Evolutionary conservation across 2,797 vertebrate species (phyloP).

Genomic region (Astyanax mexicanus): DNA sequence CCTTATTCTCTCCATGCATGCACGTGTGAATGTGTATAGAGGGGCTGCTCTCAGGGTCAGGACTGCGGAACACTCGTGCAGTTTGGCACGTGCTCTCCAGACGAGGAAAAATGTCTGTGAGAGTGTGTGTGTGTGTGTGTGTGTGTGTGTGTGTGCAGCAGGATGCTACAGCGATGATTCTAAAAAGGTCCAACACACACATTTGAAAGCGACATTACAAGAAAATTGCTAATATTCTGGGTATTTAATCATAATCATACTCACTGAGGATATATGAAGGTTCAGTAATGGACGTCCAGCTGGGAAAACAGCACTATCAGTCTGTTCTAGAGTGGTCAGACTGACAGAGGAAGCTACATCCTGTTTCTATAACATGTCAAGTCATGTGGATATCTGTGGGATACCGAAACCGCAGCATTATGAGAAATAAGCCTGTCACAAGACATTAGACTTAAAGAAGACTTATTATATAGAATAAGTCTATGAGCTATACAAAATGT

Average conservation of each 20-base stretch:
- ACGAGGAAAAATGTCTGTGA: background rate
- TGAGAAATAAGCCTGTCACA: too few species aligned
- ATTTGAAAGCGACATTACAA: background rate
- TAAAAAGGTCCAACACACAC: background rate
- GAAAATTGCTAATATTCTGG: background rate
- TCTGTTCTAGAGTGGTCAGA: background rate
- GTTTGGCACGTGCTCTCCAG: conserved; percentile 11
- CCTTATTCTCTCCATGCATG: background rate
- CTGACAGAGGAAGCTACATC: background rate
- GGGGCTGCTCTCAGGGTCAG: conserved; percentile 25
- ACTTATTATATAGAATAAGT: too few species aligned
- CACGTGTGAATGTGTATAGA: conserved; percentile 31
- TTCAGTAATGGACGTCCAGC: background rate
- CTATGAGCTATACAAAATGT: too few species aligned
- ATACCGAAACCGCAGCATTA: too few species aligned
- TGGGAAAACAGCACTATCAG: background rate
- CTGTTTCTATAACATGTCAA: background rate
- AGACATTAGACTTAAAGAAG: background rate
- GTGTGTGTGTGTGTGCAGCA: background rate
- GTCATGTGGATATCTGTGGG: background rate
- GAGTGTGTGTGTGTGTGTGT: too few species aligned
- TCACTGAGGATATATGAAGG: background rate
- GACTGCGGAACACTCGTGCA: conserved; percentile 10
- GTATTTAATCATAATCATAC: background rate
- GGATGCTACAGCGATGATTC: background rate